These are phyloP conservation scores for Brachypterus glaber DNA, from an alignment of 2,888 invertebrate species.

Conservation along the genomic window DNA sequence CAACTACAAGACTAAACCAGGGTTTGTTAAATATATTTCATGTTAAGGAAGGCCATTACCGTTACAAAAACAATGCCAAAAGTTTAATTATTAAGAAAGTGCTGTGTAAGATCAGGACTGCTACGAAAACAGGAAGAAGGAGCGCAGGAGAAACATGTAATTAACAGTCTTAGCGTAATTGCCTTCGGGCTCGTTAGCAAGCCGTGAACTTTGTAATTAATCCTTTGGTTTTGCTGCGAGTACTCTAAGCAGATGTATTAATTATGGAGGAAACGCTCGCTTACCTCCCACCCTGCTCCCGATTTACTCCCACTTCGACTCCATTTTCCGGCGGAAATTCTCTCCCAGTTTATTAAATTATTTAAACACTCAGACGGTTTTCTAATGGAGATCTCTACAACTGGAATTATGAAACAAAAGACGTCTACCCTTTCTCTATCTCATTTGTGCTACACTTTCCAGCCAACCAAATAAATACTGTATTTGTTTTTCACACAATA, in stretches of 20 bases:
- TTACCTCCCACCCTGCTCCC: conserved; percentile 21
- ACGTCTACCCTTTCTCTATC: no score
- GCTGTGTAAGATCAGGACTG: no score
- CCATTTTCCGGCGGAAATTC: no score
- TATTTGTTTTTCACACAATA: no score
- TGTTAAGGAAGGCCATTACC: no score
- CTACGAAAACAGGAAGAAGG: conserved; percentile 7
- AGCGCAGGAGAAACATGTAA: conserved; percentile 37
- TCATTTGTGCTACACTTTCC: no score
- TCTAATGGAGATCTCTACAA: conserved; percentile 25
- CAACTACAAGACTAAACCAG: no score
- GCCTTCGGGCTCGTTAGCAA: conserved; percentile 45
- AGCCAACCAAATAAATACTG: no score
- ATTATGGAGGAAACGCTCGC: conserved; percentile 37
- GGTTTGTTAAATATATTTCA: no score
- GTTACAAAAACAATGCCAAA: no score
- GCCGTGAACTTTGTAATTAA: conserved; percentile 46
- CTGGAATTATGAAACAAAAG: no score
- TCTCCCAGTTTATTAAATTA: conserved; percentile 28
- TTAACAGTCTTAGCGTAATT: conserved; percentile 45
- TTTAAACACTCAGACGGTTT: conserved; percentile 26
- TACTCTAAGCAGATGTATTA: conserved; percentile 40
- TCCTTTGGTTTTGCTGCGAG: conserved; percentile 41
- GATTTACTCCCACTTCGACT: not conserved
- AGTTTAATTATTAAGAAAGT: no score